Base-by-base conservation (phyloP, 2,797 vertebrate species). In the Steatocranus sp. region DNA sequence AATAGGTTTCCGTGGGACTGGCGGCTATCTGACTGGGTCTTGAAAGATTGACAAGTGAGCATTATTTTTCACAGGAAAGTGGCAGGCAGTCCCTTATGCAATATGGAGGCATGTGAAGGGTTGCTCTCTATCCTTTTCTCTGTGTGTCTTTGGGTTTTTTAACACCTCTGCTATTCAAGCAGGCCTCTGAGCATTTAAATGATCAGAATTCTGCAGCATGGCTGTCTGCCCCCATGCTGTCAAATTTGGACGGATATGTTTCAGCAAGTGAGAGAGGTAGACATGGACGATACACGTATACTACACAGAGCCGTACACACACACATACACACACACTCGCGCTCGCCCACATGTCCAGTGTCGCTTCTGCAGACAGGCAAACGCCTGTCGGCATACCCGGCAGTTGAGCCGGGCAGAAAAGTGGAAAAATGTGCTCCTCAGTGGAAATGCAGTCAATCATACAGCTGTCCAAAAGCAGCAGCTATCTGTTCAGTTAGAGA, bases 11-110 rank as follows among this genome's bases (percentile, higher is more conserved):
- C 41, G 3, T 84, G 89, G 93, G 91, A 91, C 93, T 73, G 83
- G 79, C 80, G 83, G 92, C 94, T 92, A 94, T 94, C 91, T 93
- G 92, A 93, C 94, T 91, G 86, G 87, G 83, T 92, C 87, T 92
- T 87, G 92, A 89, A 94, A 95, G 94, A 95, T 94, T 95, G 95
- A 96, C 94, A 96, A 95, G 92, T 93, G 92, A 94, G 95, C 94
- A 94, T 95, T 95, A 94, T 95, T 95, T 92, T 95, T 93, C 94
- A 91, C 85, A 90, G 86, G 79, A 92, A 94, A 94, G 93, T 94
- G 94, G 84, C 94, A 95, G 94, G 91, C 91, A 90, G 91, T 95
- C 95, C 94, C 94, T 94, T 84, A 94, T 94, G 94, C 89, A 91
- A 92, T 93, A 84, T 83, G 75, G 73, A 95, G 89, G 92, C 92